These are phyloP conservation scores for Aphidius ervi DNA, from an alignment of 1,140 invertebrate species.

Conservation along the genomic window DNA sequence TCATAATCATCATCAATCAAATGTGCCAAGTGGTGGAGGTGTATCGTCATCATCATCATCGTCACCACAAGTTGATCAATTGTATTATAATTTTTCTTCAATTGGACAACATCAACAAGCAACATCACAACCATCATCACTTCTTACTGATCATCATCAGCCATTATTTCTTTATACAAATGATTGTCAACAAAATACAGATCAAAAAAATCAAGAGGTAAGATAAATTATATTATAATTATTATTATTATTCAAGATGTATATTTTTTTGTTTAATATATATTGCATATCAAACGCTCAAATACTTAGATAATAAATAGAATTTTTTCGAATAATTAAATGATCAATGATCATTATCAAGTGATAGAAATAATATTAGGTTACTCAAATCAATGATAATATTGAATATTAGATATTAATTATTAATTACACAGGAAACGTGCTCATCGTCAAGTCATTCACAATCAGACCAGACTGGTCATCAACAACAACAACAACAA, in stretches of 20 bases:
- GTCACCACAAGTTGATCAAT: slow-evolving; percentile 42
- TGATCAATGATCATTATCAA: too few relatives aligned
- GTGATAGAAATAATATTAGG: too few relatives aligned
- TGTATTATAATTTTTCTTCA: slow-evolving; percentile 43
- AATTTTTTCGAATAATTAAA: too few relatives aligned
- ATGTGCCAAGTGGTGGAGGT: slow-evolving; percentile 31
- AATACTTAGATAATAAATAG: too few relatives aligned
- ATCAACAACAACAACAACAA: slow-evolving; percentile 32
- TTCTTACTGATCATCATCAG: slow-evolving; percentile 32
- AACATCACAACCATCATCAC: slow-evolving; percentile 10
- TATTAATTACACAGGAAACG: slow-evolving; percentile 38
- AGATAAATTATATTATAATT: slow-evolving; percentile 19
- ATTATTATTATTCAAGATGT: not conserved
- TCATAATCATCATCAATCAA: slow-evolving; percentile 37
- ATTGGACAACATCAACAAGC: slow-evolving; percentile 35
- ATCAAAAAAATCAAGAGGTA: slow-evolving; percentile 44
- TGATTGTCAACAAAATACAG: slow-evolving; percentile 41
- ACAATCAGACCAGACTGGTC: slow-evolving; percentile 31
- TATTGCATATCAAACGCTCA: slow-evolving; percentile 4
- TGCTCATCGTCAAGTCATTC: slow-evolving; percentile 47
- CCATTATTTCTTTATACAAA: slow-evolving; percentile 43
- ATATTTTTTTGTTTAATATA: slow-evolving; percentile 8
- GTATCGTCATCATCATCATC: slow-evolving; percentile 27
- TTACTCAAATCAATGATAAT: slow-evolving; percentile 5
- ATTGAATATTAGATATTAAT: slow-evolving; percentile 3